Base-by-base conservation (phyloP, 2,797 vertebrate genomes). In the Muraenolepis orangiensis region DNA sequence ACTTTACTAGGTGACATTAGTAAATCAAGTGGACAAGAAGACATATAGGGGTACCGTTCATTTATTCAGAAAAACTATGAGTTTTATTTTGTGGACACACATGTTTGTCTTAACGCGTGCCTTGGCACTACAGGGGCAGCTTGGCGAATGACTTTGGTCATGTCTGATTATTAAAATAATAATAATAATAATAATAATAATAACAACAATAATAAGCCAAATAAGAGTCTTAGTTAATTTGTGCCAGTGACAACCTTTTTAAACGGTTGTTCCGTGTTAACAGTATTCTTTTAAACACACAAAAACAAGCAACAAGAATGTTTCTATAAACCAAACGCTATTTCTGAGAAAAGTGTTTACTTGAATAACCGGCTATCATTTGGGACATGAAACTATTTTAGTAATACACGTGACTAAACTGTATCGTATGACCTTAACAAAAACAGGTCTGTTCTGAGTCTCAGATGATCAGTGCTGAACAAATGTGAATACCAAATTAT, bases 71-170 rank as follows among this genome's bases (percentile, higher is more conserved):
- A 23, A 81, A 80, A 46, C 34, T 28, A 34, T 71, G 77, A 78
- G 11, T 64, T 77, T 74, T 81, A 75, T 82, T 80, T 74, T 78
- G 78, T 73, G 28, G 83, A 89, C 70, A 80, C 79, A 73, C 75
- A 83, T 73, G 78, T 89, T 88, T 78, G 80, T 86, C 86, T 87
- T 85, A 87, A 78, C 70, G 73, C 74, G 88, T 91, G 89, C 89
- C 89, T 91, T 90, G 89, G 88, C 88, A 88, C 88, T 88, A 86
- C 73, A 76, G 88, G n/a, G n/a, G 87, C 87, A 90, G 89, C 89
- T 90, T 42, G 66, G 76, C 68, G 82, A 81, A 85, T 86, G 77
- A 78, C 81, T 81, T 78, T 81, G 80, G 72, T 86, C 76, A 81
- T 87, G 84, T 88, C 71, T 80, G 74, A 87, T 82, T 77, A 76